A percentile compares a stretch with the other conserved stretches of the same genome.
Evolutionary conservation across 2,797 vertebrate genomes (phyloP).

Genomic region (Lutra lutra): DNA sequence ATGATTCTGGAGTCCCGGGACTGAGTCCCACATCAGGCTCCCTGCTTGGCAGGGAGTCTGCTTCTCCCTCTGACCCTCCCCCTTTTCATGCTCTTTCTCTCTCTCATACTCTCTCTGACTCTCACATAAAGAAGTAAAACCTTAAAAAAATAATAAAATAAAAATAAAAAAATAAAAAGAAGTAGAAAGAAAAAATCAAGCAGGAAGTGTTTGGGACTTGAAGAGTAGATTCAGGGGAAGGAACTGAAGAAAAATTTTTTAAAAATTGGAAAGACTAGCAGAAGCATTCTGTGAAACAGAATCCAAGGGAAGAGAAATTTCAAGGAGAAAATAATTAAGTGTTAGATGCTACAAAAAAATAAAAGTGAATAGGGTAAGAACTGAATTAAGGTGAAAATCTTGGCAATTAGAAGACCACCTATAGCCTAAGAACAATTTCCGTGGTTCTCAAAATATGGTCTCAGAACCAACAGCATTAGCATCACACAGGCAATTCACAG

Average conservation of each 20-base stretch:
- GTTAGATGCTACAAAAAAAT: slow-evolving; percentile 2
- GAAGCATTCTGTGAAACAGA: not conserved
- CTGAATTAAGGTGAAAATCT: not conserved
- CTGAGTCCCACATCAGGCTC: too few relatives aligned
- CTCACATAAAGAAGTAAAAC: too few relatives aligned
- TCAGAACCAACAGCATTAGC: not conserved
- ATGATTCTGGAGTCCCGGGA: too few relatives aligned
- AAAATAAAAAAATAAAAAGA: not conserved
- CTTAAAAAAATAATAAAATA: too few relatives aligned
- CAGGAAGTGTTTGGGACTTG: not conserved
- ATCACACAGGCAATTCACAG: not conserved
- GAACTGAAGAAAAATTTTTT: not conserved
- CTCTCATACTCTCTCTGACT: too few relatives aligned
- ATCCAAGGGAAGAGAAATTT: slow-evolving; percentile 28
- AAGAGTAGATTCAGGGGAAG: not conserved
- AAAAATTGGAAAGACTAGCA: not conserved
- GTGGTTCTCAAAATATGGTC: not conserved
- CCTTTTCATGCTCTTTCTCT: too few relatives aligned
- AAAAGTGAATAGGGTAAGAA: not conserved
- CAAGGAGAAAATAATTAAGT: slow-evolving; percentile 14
- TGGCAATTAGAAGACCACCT: not conserved
- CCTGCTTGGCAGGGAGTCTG: too few relatives aligned
- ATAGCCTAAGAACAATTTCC: not conserved
- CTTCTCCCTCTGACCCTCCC: too few relatives aligned
- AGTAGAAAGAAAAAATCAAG: not conserved